Evolutionary conservation across 1,140 invertebrate genomes (phyloP).

Genomic region (Zaprionus tsacasi): DNA sequence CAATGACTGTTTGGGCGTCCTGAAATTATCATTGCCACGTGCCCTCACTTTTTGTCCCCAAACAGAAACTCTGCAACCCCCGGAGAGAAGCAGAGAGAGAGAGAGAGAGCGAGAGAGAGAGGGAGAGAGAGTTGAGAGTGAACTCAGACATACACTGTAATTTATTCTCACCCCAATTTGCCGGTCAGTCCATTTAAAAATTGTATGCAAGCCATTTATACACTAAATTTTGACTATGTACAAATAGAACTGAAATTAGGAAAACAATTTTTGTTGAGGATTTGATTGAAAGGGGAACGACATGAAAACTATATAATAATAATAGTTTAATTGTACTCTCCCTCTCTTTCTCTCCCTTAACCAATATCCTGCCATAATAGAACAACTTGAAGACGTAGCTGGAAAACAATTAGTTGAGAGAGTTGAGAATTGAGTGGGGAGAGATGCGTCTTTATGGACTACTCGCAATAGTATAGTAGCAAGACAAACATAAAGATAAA

Average conservation of each 20-base stretch:
- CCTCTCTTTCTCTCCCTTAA: too few relatives aligned
- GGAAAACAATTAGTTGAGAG: not conserved
- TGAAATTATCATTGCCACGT: not conserved
- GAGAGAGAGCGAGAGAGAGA: too few relatives aligned
- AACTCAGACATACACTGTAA: not conserved
- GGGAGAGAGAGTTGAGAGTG: not conserved
- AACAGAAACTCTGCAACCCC: not conserved
- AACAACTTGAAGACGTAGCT: not conserved
- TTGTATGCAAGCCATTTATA: not conserved
- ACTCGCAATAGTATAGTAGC: not conserved
- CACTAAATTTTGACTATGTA: not conserved
- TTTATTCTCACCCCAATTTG: not conserved
- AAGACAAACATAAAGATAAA: conserved; percentile 1
- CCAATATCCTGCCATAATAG: not conserved
- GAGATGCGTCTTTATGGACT: not conserved
- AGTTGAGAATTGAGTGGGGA: not conserved
- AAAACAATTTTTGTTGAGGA: not conserved
- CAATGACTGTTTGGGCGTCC: not conserved
- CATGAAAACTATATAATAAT: not conserved
- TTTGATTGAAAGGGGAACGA: not conserved
- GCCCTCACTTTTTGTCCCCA: not conserved
- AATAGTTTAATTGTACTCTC: not conserved
- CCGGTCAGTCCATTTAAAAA: not conserved
- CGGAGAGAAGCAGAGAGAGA: not conserved
- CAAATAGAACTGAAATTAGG: not conserved